Evolutionary conservation across 1,140 invertebrate species (phyloP), one percentile per base, ranked within the genome.

Genomic region (Lepidurus apus): DNA sequence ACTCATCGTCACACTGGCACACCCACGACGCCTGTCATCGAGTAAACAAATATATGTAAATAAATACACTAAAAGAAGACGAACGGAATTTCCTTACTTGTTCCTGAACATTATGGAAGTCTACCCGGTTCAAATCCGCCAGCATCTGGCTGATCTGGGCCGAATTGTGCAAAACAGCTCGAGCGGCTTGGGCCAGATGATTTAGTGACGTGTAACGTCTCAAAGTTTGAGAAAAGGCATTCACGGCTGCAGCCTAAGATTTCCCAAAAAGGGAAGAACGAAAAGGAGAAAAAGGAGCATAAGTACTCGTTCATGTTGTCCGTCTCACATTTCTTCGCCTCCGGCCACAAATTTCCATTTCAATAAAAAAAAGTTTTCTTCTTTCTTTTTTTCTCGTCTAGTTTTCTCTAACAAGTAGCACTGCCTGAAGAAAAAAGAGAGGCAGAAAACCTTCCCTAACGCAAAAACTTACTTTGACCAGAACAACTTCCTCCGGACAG

Each of bases 121-220:
- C 96, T 6, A 98, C 96, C 82, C 96, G 91, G 87, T 97, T 98
- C 74, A 99, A 88, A 88, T 99, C 98, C 53, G 94, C 90, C 76
- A 98, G 86, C 97, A 99, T 99, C 89, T 99, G 95, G 82, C 91
- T 90, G 81, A 99, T 98, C 89, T 98, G 97, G 82, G 92, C 91
- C 81, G 93, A 91, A 87, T 99, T 99, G 86, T 96, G 95, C 77
- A 99, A 89, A 45, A 99, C 97, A 75, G 96, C 96, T 47, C 97
- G 88, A 10, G 97, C 97, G 74, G 98, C 97, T 84, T 95, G 93
- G 75, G 98, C 97, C 82, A 99, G 88, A 87, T 99, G 98, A 87
- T 99, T 99, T n/a, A 99, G 87, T 17, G 96, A 98, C 13, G 97
- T 99, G 86, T 99, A 99, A 75, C 97, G 90, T 47, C 96, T 88